phyloP scores from a whole-genome alignment of 1,140 invertebrate species.

The Apis florea region DNA sequence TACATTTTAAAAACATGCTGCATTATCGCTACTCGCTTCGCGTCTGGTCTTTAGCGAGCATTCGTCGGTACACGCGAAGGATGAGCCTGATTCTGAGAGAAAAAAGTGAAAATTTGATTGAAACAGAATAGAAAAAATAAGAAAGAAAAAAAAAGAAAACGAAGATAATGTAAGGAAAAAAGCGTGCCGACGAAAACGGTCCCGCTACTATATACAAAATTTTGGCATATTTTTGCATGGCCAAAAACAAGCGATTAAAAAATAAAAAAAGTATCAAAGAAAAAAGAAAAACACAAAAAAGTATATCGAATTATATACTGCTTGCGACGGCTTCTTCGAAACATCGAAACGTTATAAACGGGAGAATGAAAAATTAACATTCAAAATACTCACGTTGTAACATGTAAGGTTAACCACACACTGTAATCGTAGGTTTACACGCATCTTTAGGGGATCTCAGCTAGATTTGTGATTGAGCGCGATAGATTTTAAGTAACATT shows the following conservation, averaged over 20 bases:
- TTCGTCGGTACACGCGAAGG: slow-evolving; percentile 16
- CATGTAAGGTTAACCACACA: slow-evolving; percentile 29
- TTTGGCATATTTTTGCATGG: slow-evolving; percentile 58
- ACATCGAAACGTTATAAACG: slow-evolving; percentile 70
- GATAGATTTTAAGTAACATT: slow-evolving; percentile 48
- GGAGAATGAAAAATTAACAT: slow-evolving; percentile 19
- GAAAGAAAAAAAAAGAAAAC: background rate
- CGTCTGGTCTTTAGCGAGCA: slow-evolving; percentile 39
- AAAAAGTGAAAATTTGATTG: background rate
- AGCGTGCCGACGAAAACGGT: slow-evolving; percentile 18
- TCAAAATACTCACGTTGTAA: slow-evolving; percentile 34
- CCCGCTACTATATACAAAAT: slow-evolving; percentile 10
- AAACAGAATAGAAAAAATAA: background rate
- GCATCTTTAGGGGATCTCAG: slow-evolving; percentile 49
- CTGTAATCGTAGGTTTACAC: slow-evolving; percentile 53
- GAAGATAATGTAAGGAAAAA: background rate
- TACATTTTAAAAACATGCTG: slow-evolving; percentile 19
- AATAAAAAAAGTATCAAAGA: slow-evolving; percentile 42
- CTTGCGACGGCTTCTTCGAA: slow-evolving; percentile 74
- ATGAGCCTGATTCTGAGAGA: background rate
- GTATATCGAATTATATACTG: slow-evolving; percentile 57
- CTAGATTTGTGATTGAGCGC: slow-evolving; percentile 35
- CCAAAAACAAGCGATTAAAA: slow-evolving; percentile 45
- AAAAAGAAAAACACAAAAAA: slow-evolving; percentile 50
- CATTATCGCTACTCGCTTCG: slow-evolving; percentile 43